Evolutionary conservation across 1,140 invertebrate species (phyloP), one percentile per base, ranked within the genome.

Genomic region (Ylistrum balloti): DNA sequence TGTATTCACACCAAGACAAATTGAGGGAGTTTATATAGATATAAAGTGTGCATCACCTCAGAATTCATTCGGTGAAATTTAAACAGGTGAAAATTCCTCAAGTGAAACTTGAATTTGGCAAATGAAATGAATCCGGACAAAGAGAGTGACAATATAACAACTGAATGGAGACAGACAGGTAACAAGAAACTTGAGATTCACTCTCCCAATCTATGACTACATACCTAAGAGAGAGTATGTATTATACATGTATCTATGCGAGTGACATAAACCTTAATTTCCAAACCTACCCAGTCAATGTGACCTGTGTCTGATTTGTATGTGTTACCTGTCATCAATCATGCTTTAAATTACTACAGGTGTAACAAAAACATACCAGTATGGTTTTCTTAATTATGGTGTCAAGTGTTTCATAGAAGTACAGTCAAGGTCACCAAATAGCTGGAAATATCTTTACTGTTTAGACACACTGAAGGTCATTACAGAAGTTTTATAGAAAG

Each of bases 101-200:
- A n/a, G 56, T 74, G n/a, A 74, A 74, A 74, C 9, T n/a, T 74
- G 28, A 28, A n/a, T 74, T 28, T 28, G n/a, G 3, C n/a, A n/a
- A 74, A 74, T 1, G 2, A 28, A 3, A 74, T 74, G 1, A 74
- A n/a, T 74, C 56, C 5, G 20, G 28, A 74, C 22, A 74, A 17
- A 74, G 28, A 74, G 56, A n/a, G 20, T 74, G 3, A 74, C n/a
- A 28, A 11, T 74, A n/a, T 74, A 28, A 28, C 22, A 1, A 28
- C 28, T 74, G 56, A 74, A 74, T 28, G 3, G 56, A n/a, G 56
- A 74, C 56, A 74, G 56, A 74, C 56, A 74, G 56, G 56, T 74
- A 74, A 9, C 22, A 5, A 28, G 56, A 28, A 28, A 74, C 28
- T 74, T n/a, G 28, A n/a, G 56, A 28, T 28, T 28, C 56, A 1